Evolutionary conservation across 2,888 invertebrate genomes (phyloP).

Genomic region (Strigamia crassipes): DNA sequence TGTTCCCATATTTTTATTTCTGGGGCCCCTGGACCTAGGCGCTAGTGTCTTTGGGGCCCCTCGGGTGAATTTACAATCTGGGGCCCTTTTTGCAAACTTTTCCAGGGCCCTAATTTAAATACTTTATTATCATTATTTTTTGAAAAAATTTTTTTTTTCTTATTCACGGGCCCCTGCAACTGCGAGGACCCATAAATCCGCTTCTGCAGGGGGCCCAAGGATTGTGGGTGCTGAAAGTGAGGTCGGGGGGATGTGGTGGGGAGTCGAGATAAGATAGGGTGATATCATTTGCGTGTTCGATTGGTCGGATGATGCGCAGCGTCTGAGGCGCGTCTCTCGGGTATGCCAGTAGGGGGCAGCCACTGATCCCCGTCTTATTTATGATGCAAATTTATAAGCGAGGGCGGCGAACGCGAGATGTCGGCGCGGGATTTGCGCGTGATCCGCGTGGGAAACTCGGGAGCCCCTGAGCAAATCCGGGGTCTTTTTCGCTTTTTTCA

Average conservation of each 20-base stretch:
- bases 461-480: not conserved
- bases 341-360: not conserved
- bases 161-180: too few relatives aligned
- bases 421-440: not conserved
- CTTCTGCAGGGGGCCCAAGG: too few relatives aligned
- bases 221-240: not conserved
- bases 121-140: too few relatives aligned
- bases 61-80: too few relatives aligned
- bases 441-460: slow-evolving; percentile 19
- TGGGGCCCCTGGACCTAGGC: too few relatives aligned
- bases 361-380: not conserved
- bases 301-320: not conserved
- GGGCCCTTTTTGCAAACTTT: too few relatives aligned
- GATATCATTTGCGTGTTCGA: not conserved
- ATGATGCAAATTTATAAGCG: slow-evolving; percentile 1
- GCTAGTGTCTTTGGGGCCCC: too few relatives aligned
- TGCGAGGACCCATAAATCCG: too few relatives aligned
- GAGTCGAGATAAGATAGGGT: not conserved
- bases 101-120: too few relatives aligned
- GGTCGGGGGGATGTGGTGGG: not conserved
- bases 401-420: not conserved
- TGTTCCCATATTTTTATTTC: too few relatives aligned
- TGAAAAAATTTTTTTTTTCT: too few relatives aligned
- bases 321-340: not conserved
- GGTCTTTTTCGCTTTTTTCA: not conserved